phyloP scores from a whole-genome alignment of 2,797 vertebrate species.

The Rhinatrema bivittatum region DNA sequence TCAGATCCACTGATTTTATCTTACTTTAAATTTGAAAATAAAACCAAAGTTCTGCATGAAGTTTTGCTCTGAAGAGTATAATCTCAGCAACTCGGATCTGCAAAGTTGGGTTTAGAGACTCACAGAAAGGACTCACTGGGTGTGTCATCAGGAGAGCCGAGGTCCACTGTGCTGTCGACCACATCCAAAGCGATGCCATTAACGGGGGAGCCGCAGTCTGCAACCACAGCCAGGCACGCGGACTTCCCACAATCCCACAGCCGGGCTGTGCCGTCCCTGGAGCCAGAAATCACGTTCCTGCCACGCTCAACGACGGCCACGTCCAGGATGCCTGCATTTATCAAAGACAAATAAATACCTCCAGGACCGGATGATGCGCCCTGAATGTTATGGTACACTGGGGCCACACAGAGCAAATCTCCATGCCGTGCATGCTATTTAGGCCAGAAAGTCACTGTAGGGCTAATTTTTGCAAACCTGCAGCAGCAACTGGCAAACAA shows the following conservation, averaged over 20 bases:
- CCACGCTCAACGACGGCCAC: conserved; percentile 60
- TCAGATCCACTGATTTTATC: no score
- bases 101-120: not conserved
- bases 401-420: no score
- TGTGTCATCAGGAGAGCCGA: conserved; percentile 40
- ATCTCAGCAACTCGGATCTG: no score
- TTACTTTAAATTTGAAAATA: no score
- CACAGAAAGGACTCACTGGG: conserved; percentile 46
- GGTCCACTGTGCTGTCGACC: conserved; percentile 47
- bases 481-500: no score
- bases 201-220: conserved; percentile 46
- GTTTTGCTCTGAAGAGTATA: no score
- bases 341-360: rapidly evolving
- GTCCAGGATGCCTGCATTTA: conserved; percentile 57
- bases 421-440: no score
- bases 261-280: conserved; percentile 55
- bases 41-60: no score
- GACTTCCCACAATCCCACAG: conserved; percentile 66
- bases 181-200: conserved; percentile 46
- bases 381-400: no score
- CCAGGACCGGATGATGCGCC: rapidly evolving
- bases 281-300: conserved; percentile 56
- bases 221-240: conserved; percentile 42
- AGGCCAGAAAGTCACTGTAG: no score
- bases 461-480: no score